These are phyloP conservation scores for Callopanchax toddi DNA, from an alignment of 2,113 vertebrate species.

Conservation along the genomic window DNA sequence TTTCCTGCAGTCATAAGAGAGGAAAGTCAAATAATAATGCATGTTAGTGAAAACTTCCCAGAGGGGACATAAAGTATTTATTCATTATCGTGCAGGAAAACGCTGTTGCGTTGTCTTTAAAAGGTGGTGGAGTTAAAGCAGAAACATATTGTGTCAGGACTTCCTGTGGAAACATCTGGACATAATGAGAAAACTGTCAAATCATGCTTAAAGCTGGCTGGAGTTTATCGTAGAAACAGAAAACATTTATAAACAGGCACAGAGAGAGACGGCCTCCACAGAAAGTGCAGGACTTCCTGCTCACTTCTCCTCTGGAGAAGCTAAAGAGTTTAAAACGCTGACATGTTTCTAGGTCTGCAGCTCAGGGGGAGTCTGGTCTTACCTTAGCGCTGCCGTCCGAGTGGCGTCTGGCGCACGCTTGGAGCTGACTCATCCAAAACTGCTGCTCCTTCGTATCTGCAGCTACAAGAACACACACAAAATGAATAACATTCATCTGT, in stretches of 20 bases:
- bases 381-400: constrained; percentile 92
- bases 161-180: too few species aligned
- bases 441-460: constrained; percentile 92
- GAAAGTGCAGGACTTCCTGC: constrained; percentile 27
- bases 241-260: constrained; percentile 13
- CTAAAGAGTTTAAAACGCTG: constrained; percentile 5
- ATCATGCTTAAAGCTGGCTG: too few species aligned
- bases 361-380: constrained; percentile 30
- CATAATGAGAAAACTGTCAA: too few species aligned
- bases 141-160: not conserved
- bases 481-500: constrained; percentile 8
- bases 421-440: constrained; percentile 94
- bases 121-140: not conserved
- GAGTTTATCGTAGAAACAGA: constrained; percentile 8
- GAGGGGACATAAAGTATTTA: too few species aligned
- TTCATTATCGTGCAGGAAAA: too few species aligned
- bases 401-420: constrained; percentile 91
- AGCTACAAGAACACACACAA: constrained; percentile 77
- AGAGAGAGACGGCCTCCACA: too few species aligned
- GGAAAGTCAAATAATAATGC: too few species aligned
- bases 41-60: too few species aligned
- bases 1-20: too few species aligned
- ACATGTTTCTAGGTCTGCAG: constrained; percentile 19
- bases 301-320: constrained; percentile 12
- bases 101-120: not conserved